Conservation (phyloP, 2,888 invertebrate species). For the Branchellion lobata region DNA sequence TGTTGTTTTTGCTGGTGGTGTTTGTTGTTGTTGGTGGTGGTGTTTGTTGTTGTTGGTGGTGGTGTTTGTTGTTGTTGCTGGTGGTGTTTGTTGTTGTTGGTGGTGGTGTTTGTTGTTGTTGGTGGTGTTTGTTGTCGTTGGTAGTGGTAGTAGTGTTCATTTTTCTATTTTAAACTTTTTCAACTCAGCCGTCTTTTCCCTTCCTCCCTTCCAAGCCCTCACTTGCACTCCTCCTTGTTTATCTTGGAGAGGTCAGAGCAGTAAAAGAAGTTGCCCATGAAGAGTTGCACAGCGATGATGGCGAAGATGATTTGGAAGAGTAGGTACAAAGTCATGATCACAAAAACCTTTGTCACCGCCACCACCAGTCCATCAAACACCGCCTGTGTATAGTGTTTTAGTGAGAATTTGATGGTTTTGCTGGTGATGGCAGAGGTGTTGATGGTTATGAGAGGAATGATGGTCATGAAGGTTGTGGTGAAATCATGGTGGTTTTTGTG, state of each 20-base stretch:
- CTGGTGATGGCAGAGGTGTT: neutral
- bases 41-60: too few species aligned
- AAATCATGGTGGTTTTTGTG: too few species aligned
- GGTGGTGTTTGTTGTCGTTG: too few species aligned
- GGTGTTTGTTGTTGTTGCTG: too few species aligned
- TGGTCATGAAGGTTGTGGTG: neutral
- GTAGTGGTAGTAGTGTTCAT: too few species aligned
- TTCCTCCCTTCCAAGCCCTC: conserved; percentile 67
- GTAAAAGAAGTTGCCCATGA: conserved; percentile 98
- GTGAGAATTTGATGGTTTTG: neutral
- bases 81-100: too few species aligned
- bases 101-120: too few species aligned
- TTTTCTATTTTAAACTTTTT: too few species aligned
- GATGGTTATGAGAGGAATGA: neutral
- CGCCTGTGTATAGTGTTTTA: conserved; percentile 70
- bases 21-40: too few species aligned
- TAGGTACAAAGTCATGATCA: conserved; percentile 99
- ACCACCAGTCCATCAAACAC: conserved; percentile 99
- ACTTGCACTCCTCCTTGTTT: conserved; percentile 91
- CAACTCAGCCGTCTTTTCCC: too few species aligned
- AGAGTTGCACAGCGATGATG: conserved; percentile 99
- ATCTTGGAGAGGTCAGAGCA: conserved; percentile 98
- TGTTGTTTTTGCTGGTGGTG: too few species aligned
- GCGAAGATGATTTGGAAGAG: conserved; percentile 97
- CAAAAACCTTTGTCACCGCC: conserved; percentile 99